Evolutionary conservation across 2,888 invertebrate species (phyloP).

Genomic region (Steinernema scapterisci): DNA sequence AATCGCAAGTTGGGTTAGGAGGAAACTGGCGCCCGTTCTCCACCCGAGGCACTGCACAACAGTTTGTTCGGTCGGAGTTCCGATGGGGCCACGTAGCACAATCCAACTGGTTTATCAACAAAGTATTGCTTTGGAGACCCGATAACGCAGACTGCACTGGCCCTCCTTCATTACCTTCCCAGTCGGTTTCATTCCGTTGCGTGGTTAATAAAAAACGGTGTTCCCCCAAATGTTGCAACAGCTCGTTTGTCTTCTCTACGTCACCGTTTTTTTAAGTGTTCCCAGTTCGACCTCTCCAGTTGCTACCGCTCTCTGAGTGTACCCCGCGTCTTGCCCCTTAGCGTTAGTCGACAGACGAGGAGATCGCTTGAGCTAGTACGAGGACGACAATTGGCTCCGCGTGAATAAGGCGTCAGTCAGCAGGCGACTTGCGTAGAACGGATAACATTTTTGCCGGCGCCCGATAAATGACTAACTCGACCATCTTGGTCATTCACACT

Average conservation of each 20-base stretch:
- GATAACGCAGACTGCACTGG: not conserved
- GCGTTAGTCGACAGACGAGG: not conserved
- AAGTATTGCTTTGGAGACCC: slow-evolving; percentile 4
- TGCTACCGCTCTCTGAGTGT: not conserved
- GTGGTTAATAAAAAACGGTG: not conserved
- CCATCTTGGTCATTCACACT: not conserved
- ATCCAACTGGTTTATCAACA: slow-evolving; percentile 28
- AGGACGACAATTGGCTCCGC: not conserved
- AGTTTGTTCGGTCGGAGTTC: not conserved
- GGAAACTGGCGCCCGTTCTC: not conserved
- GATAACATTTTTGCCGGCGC: slow-evolving; percentile 17
- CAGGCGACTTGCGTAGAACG: not conserved
- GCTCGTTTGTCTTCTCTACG: not conserved
- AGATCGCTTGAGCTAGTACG: not conserved
- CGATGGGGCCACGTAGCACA: slow-evolving; percentile 25
- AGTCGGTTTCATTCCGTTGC: not conserved
- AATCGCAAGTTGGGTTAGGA: too few relatives aligned
- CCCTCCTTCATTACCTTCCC: not conserved
- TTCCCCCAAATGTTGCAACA: slow-evolving; percentile 2
- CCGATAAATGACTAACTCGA: not conserved
- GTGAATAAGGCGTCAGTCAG: not conserved
- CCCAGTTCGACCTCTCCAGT: not conserved
- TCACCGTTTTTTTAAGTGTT: slow-evolving; percentile 1
- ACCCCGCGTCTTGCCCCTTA: not conserved
- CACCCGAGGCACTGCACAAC: not conserved